Evolutionary conservation across 2,888 invertebrate species (phyloP), one percentile per base, ranked within the genome.

Genomic region (Megalurothrips usitatus): DNA sequence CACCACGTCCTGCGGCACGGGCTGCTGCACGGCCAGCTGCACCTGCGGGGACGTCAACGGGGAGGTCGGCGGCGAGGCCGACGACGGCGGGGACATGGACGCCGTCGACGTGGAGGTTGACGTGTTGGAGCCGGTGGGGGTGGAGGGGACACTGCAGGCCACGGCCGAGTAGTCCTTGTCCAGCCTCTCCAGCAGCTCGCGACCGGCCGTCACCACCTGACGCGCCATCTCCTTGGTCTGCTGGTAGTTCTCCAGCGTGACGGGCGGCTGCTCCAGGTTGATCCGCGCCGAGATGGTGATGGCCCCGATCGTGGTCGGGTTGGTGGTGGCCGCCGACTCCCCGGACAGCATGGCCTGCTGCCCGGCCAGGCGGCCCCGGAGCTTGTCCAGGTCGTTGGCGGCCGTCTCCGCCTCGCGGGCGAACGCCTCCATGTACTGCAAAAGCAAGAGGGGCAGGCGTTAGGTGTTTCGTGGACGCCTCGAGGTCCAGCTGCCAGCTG

Each of bases 341-440:
- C 68, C 68, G 9, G 68, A 68, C 68, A 68, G 68, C 68, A 68
- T 68, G 68, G 68, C 68, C 68, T 68, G 68, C 68, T 68, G 68
- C 85, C 88, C 89, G 84, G 89, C 85, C 84, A 92, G 87, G 86
- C 90, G 87, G 83, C 88, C 87, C 84, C 90, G 88, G 81, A 92
- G 88, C 84, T 90, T 89, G 82, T 91, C 90, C 86, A 93, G 88
- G 85, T 91, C 91, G 63, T 88, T 87, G 58, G 91, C 86, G 0
- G 90, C 89, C 58, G 89, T 87, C 79, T 89, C 88, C 80, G 91
- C 90, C 84, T 92, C 91, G 81, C 88, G 89, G 84, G 89, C 88
- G 85, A 92, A 93, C 84, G 91, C 91, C 85, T 94, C 93, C 81
- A 92, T 89, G 86, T 90, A 90, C 93, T 93, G 86, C 23, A 43